phyloP scores from a whole-genome alignment of 2,888 invertebrate genomes.

The Hirtodrosophila alboralis region DNA sequence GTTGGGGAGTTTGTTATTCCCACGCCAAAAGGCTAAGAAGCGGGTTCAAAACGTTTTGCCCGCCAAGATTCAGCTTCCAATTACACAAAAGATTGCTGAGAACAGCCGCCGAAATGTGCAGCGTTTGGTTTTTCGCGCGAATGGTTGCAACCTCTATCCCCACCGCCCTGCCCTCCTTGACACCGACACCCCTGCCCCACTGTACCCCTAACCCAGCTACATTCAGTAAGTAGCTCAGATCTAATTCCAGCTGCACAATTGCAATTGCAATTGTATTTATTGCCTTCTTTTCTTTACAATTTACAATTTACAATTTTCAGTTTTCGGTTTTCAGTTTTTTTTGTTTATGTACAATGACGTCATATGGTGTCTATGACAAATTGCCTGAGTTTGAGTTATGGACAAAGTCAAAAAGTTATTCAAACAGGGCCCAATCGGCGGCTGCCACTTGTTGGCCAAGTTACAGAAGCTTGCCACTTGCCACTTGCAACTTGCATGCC shows the following conservation, averaged over 20 bases:
- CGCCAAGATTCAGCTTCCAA: conserved; percentile 67
- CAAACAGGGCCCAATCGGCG: conserved; percentile 5
- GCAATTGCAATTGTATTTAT: conserved; percentile 25
- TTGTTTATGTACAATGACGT: conserved; percentile 39
- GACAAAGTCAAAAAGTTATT: not conserved
- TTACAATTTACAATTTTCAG: no score
- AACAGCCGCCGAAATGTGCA: conserved; percentile 67
- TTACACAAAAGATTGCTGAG: conserved; percentile 76
- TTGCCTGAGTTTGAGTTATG: conserved; percentile 24
- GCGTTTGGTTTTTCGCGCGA: conserved; percentile 63
- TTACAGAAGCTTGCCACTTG: conserved; percentile 17
- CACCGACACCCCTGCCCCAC: not conserved
- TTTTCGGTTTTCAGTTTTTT: conserved; percentile 13
- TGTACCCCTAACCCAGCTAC: conserved; percentile 1
- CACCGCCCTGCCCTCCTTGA: not conserved
- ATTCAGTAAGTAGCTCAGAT: not conserved
- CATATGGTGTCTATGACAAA: conserved; percentile 51
- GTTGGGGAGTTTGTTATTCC: conserved; percentile 52
- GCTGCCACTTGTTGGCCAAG: conserved; percentile 44
- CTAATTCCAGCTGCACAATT: conserved; percentile 3
- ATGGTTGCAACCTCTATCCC: conserved; percentile 1
- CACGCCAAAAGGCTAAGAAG: conserved; percentile 69
- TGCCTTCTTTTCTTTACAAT: no score
- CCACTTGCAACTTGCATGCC: conserved; percentile 52
- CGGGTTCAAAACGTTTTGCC: conserved; percentile 75